Evolutionary conservation across 2,113 vertebrate species (phyloP), one percentile per base, ranked within the genome.

Genomic region (Peromyscus leucopus): DNA sequence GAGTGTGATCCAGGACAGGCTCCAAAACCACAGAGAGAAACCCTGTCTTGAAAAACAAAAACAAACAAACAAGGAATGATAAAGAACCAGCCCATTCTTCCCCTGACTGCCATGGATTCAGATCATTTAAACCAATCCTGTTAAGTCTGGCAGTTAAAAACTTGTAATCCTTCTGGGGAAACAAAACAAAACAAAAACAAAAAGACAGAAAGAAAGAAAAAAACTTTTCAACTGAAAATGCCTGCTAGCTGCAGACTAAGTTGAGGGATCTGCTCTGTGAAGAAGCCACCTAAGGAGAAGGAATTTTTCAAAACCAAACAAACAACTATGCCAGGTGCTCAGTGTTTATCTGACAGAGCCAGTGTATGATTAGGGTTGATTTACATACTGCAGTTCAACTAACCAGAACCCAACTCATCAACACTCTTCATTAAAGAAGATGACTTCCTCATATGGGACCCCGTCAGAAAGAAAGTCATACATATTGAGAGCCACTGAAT

Each of bases 351-450:
- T 85, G 89, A 59, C 83, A 65, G 78, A 91, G 39, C 22, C 17
- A 4, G 86, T 87, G 79, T 79, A n/a, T 0, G 2, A 96, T 96
- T 97, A 96, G 91, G 91, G 48, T 79, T 89, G 86, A 98, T 98
- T 98, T 97, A 96, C 98, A 98, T 98, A 97, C 82, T 95, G 83
- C 98, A 97, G 95, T 96, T 98, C 97, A 98, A 97, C 97, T 98
- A 97, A 95, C 97, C 97, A 97, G 97, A 98, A 97, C 97, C 82
- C 78, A 97, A 80, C 93, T 97, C 97, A 98, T 96, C 97, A 97
- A 94, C 95, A 91, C 69, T 97, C 78, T 96, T 95, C 97, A 97
- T 97, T 97, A 97, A 97, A 97, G 48, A 93, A 83, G 95, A 97
- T 96, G 94, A 96, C 93, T 98, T 98, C 97, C 95, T 97, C 93